Evolutionary conservation across 2,797 vertebrate species (phyloP).

Genomic region (Centropyge bicolor): DNA sequence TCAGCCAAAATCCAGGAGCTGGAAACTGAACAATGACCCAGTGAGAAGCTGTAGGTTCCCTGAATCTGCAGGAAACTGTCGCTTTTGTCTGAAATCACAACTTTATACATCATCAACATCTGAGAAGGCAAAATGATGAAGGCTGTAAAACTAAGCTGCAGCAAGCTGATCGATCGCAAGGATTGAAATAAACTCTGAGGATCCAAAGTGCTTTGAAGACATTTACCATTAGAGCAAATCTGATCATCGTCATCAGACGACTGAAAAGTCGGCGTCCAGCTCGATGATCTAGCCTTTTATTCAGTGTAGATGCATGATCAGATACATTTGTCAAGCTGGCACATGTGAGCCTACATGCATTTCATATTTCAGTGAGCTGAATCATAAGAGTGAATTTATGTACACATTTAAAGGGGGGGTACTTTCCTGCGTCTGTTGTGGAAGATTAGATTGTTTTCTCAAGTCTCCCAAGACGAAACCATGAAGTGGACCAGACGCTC

Average conservation of each 20-base stretch:
- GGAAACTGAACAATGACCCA: not conserved
- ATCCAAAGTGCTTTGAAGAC: conserved; percentile 17
- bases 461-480: no score
- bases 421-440: no score
- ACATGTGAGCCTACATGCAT: not conserved
- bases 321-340: conserved; percentile 20
- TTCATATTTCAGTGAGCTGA: conserved; percentile 26
- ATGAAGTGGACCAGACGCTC: no score
- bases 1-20: not conserved
- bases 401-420: conserved; percentile 37
- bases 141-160: conserved; percentile 16
- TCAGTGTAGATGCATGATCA: conserved; percentile 17
- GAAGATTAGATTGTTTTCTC: no score
- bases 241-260: conserved; percentile 4
- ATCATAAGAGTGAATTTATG: conserved; percentile 31
- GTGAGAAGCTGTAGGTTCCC: not conserved
- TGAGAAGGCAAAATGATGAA: conserved; percentile 2
- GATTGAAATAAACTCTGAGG: conserved; percentile 20
- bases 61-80: not conserved
- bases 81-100: conserved; percentile 13
- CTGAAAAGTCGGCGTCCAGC: not conserved
- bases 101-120: not conserved
- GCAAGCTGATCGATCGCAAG: not conserved
- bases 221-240: not conserved
- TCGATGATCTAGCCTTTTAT: not conserved